Conservation (phyloP, 2,113 vertebrate species). For the Centropus bengalensis region DNA sequence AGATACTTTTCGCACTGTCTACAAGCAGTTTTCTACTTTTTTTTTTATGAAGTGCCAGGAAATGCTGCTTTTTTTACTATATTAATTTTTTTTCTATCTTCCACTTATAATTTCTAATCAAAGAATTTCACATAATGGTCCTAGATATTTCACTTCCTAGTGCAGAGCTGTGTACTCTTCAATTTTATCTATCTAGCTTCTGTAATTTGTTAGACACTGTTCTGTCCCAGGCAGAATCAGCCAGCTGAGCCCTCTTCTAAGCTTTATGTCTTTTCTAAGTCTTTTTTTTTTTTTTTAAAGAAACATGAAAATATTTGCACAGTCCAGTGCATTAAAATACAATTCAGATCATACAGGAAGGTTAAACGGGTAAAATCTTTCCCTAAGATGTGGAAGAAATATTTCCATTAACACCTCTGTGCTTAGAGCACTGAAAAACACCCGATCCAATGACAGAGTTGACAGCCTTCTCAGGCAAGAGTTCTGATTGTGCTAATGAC, state of each 20-base stretch:
- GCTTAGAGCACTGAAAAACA: neutral
- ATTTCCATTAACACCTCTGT: neutral
- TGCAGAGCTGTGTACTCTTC: neutral
- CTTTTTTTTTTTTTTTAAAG: neutral
- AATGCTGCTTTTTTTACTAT: neutral
- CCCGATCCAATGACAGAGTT: rapidly evolving
- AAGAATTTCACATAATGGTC: neutral
- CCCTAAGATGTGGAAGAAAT: neutral
- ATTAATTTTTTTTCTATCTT: neutral
- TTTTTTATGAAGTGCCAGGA: neutral
- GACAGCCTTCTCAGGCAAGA: neutral
- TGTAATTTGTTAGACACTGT: neutral
- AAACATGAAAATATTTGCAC: neutral
- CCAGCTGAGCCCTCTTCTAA: neutral
- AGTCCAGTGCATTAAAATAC: neutral
- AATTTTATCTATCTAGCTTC: neutral
- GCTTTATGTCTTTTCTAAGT: neutral
- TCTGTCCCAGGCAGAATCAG: neutral
- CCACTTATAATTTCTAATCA: neutral
- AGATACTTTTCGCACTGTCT: neutral
- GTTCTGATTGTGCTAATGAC: neutral
- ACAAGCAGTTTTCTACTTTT: neutral
- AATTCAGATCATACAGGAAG: neutral
- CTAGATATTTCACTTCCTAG: neutral
- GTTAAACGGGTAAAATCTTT: neutral